These are phyloP conservation scores for Drosophila tanythrix DNA, from an alignment of 2,888 invertebrate species.

Conservation along the genomic window DNA sequence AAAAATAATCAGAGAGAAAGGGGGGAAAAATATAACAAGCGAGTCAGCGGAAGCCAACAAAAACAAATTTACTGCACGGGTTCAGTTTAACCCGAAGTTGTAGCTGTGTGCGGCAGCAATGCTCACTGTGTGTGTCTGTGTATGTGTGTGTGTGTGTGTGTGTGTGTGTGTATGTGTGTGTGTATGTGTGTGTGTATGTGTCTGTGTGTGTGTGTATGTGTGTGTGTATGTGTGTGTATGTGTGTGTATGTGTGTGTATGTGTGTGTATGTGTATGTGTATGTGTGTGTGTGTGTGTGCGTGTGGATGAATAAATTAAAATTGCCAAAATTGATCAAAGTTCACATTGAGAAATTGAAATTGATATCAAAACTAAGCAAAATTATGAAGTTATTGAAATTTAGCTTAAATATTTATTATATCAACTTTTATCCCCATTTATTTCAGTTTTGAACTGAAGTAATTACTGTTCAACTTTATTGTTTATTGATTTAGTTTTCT, in stretches of 20 bases:
- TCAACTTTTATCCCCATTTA: not conserved
- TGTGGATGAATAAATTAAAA: not conserved
- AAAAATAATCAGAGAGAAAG: not conserved
- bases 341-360: not conserved
- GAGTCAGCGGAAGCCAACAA: constrained; percentile 35
- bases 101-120: constrained; percentile 1
- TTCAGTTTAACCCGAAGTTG: constrained; percentile 27
- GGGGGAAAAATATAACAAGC: constrained; percentile 6
- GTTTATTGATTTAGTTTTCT: not conserved
- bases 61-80: constrained; percentile 42
- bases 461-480: not conserved
- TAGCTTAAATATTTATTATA: not conserved
- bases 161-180: not conserved
- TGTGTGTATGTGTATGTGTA: too few relatives aligned
- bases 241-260: too few relatives aligned
- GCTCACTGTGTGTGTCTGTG: not conserved
- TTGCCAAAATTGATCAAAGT: not conserved
- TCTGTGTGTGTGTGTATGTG: too few relatives aligned
- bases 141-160: not conserved
- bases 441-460: not conserved
- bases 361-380: not conserved
- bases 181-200: not conserved
- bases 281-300: not conserved
- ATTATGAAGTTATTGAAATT: not conserved
- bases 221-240: too few relatives aligned